These are phyloP conservation scores for Melanotaenia maccullochi DNA, from an alignment of 2,797 vertebrate species.

Conservation along the genomic window DNA sequence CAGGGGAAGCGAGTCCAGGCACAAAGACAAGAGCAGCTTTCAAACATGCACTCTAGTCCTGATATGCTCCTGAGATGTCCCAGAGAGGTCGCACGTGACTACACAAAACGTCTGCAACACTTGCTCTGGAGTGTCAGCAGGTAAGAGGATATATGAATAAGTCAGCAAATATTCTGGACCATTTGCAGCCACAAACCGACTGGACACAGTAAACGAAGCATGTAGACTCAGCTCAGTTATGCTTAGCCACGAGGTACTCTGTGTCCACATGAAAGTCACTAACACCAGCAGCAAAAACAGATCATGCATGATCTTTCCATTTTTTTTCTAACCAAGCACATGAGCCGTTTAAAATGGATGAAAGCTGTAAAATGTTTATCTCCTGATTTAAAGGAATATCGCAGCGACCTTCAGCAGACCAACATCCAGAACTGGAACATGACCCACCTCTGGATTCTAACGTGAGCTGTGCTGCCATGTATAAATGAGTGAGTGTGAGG, in stretches of 20 bases:
- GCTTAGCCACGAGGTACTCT: slow-evolving; percentile 8
- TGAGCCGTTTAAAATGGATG: not conserved
- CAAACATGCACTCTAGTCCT: not conserved
- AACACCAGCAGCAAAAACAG: not conserved
- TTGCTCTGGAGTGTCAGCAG: not conserved
- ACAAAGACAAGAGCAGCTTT: not conserved
- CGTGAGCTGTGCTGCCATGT: not conserved
- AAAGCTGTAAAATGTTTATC: slow-evolving; percentile 5
- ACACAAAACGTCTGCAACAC: not conserved
- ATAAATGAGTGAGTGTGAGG: not conserved
- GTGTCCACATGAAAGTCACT: slow-evolving; percentile 12
- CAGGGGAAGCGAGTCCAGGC: not conserved
- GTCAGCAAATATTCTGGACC: not conserved
- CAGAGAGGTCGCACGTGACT: not conserved
- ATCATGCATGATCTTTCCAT: not conserved
- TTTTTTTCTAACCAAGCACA: not conserved
- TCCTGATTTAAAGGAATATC: slow-evolving; percentile 14
- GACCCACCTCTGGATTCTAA: slow-evolving; percentile 18
- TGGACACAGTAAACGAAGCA: slow-evolving; percentile 15
- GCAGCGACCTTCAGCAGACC: slow-evolving; percentile 7
- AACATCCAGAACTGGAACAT: slow-evolving; percentile 1
- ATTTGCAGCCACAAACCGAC: slow-evolving; percentile 1
- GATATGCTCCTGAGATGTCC: not conserved
- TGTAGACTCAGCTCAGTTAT: slow-evolving; percentile 21
- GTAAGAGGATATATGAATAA: not conserved